phyloP scores from a whole-genome alignment of 92 coral and sea anemone species.

The Heteractis magnifica region DNA sequence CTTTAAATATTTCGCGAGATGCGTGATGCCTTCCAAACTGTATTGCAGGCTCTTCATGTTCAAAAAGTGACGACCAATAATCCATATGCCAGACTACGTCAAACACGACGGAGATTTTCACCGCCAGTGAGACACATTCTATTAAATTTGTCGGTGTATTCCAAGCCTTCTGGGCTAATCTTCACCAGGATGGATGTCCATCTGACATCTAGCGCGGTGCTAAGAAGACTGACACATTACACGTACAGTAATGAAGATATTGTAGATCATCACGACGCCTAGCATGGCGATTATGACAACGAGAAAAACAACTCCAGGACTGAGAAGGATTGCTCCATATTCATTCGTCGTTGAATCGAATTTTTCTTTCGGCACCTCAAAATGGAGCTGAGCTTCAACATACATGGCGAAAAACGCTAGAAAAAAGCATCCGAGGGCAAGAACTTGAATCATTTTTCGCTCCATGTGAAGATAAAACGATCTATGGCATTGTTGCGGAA shows the following conservation, averaged over 20 bases:
- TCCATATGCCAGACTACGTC: background rate
- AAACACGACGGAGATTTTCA: background rate
- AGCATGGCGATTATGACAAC: conserved; percentile 40
- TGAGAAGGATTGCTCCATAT: conserved; percentile 13
- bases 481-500: background rate
- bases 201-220: background rate
- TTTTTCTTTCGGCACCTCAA: conserved; percentile 23
- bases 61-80: too few species aligned
- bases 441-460: background rate
- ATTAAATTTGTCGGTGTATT: too few species aligned
- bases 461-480: background rate
- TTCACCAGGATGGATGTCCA: background rate
- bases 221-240: conserved; percentile 30
- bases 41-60: too few species aligned
- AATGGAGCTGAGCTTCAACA: conserved; percentile 25
- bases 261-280: conserved; percentile 37
- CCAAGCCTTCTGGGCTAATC: background rate
- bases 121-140: background rate
- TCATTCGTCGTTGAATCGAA: background rate
- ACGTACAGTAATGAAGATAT: conserved; percentile 36
- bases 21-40: too few species aligned
- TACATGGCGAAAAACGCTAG: background rate
- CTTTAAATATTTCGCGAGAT: too few species aligned
- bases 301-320: conserved; percentile 45
- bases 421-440: background rate